A percentile compares a stretch with the other conserved stretches of the same genome.
phyloP scores from a whole-genome alignment of 2,797 vertebrate genomes.

The Cephalopachus bancanus region DNA sequence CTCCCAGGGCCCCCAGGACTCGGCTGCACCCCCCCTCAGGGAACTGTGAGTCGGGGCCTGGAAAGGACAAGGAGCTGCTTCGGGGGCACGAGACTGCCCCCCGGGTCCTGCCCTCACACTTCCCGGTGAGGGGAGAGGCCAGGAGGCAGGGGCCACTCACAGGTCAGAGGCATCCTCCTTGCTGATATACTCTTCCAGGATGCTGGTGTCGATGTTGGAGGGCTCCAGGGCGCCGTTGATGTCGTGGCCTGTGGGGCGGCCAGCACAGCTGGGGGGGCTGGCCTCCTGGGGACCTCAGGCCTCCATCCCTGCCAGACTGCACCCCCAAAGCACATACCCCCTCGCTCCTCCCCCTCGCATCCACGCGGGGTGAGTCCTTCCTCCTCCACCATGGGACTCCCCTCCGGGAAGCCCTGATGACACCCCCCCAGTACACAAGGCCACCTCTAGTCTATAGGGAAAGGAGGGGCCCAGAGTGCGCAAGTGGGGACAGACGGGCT shows the following conservation, averaged over 20 bases:
- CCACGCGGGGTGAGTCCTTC: no score
- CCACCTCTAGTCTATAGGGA: neutral
- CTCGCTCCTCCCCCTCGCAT: no score
- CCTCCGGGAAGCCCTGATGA: no score
- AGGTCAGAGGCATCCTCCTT: constrained; percentile 99
- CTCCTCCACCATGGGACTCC: neutral
- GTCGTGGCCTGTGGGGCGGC: constrained; percentile 94
- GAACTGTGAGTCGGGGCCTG: neutral
- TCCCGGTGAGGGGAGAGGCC: neutral
- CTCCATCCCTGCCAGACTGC: neutral
- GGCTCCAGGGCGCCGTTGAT: constrained; percentile 99
- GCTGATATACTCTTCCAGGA: constrained; percentile 99
- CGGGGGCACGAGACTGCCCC: neutral
- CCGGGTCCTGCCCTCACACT: no score
- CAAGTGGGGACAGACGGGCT: neutral
- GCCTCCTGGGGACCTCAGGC: neutral
- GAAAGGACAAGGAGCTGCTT: neutral
- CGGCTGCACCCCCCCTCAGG: neutral
- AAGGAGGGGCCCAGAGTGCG: neutral
- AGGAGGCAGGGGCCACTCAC: constrained; percentile 90
- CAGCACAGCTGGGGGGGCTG: neutral
- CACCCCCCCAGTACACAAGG: neutral
- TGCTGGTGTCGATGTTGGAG: constrained; percentile 99
- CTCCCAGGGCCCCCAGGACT: neutral
- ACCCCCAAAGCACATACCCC: neutral